Evolutionary conservation across 1,140 invertebrate species (phyloP).

Genomic region (Drosophila arizonae): DNA sequence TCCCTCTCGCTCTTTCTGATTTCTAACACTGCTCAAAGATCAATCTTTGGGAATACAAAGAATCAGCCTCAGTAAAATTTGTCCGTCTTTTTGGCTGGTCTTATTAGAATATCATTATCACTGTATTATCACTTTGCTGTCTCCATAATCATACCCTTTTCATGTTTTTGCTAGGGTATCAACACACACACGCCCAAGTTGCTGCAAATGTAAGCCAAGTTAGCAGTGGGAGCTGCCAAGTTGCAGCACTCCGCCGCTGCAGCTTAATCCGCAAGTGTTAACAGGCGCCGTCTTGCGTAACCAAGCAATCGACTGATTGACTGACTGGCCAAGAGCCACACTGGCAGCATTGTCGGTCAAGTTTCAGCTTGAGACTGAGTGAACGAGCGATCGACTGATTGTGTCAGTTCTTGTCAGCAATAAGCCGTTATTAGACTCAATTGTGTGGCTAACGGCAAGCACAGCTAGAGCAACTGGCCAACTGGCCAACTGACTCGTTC

Average conservation of each 20-base stretch:
- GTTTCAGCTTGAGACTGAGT: not conserved
- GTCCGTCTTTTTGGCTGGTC: too few relatives aligned
- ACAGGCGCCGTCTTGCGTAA: slow-evolving; percentile 33
- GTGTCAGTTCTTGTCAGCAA: slow-evolving; percentile 11
- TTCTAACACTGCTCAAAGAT: too few relatives aligned
- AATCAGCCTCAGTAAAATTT: too few relatives aligned
- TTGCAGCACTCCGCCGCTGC: not conserved
- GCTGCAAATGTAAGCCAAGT: slow-evolving; percentile 24
- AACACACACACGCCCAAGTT: too few relatives aligned
- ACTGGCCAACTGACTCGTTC: slow-evolving; percentile 4
- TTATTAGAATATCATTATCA: too few relatives aligned
- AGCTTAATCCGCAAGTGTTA: slow-evolving; percentile 9
- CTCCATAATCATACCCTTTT: not conserved
- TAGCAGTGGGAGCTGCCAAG: slow-evolving; percentile 12
- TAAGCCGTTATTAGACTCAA: slow-evolving; percentile 17
- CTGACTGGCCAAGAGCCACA: not conserved
- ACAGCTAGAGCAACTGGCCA: not conserved
- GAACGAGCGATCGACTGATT: slow-evolving; percentile 3
- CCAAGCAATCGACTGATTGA: slow-evolving; percentile 17
- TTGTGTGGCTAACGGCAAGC: slow-evolving; percentile 34
- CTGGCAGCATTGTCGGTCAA: slow-evolving; percentile 12
- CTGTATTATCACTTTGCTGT: too few relatives aligned
- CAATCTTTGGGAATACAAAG: too few relatives aligned
- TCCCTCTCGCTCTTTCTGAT: too few relatives aligned
- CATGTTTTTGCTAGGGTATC: not conserved